Conservation (phyloP, 2,797 vertebrate genomes). For the Alectoris magna region DNA sequence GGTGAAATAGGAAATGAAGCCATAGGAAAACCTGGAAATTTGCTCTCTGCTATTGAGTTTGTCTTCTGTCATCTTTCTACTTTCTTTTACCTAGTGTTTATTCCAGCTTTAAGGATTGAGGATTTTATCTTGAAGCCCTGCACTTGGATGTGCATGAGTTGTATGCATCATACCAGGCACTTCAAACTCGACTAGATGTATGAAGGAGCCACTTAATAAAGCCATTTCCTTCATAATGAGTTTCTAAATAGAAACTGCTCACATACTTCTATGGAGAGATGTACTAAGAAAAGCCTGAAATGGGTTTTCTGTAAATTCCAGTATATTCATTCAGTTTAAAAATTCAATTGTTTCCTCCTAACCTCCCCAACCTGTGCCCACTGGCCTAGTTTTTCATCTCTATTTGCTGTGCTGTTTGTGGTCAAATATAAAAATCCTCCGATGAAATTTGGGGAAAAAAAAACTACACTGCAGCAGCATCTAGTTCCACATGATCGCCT, state of each 20-base stretch:
- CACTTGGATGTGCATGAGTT: neutral
- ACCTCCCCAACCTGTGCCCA: neutral
- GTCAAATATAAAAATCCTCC: neutral
- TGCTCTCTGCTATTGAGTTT: neutral
- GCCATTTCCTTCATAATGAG: neutral
- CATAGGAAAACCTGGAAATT: neutral
- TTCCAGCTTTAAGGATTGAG: neutral
- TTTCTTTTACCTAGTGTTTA: neutral
- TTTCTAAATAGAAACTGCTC: neutral
- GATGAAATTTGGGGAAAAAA: conserved; percentile 1
- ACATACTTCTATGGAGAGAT: neutral
- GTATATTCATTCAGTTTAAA: neutral
- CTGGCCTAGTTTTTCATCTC: neutral
- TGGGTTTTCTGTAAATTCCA: neutral
- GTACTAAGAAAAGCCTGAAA: neutral
- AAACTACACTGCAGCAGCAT: neutral
- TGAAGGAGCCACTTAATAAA: neutral
- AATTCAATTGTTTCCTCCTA: neutral
- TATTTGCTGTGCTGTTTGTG: neutral
- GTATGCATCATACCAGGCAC: neutral
- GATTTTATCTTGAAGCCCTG: neutral
- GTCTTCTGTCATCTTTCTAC: neutral
- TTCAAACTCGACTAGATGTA: neutral
- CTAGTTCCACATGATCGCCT: neutral
- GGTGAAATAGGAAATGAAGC: neutral